Evolutionary conservation across 1,140 invertebrate genomes (phyloP), one percentile per base, ranked within the genome.

Genomic region (Pentalonia nigronervosa): DNA sequence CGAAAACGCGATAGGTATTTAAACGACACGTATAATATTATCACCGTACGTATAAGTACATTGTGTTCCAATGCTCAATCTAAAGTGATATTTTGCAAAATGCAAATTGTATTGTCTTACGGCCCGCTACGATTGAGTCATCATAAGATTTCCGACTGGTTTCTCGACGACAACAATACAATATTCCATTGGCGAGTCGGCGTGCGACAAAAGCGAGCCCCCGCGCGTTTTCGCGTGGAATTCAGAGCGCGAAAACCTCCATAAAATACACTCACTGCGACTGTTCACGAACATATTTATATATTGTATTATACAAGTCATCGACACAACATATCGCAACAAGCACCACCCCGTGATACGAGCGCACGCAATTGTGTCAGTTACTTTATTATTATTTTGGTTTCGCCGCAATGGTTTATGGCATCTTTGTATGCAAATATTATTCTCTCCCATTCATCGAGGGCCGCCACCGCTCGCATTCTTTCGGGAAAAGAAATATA

Each of bases 341-440:
- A 87, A 50, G 17, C 30, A 48, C 86, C 30, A 48, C 25, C 86
- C 86, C 17, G 47, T 87, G 47, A 20, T n/a, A 90, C 23, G 48
- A 6, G 17, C 53, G 53, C 87, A 87, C 30, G 87, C 48, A 53
- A 53, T 92, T 92, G 91, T 92, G 45, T 83, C 90, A 48, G n/a
- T 56, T 93, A 21, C 48, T 53, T 93, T 93, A 76, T 84, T 83
- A 81, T 84, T 41, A 50, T 86, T 93, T 86, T 86, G 84, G 81
- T 84, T 84, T 50, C 48, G 25, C 91, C 67, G 91, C 91, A 53
- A 93, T 93, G 81, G 91, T 93, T 93, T 93, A 93, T 93, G 91
- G 91, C 91, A 93, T 93, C 91, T 93, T 93, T 93, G 91, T 93
- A 93, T 93, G 91, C 91, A 93, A 93, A 93, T 93, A 93, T 86